Base-by-base conservation (phyloP, 2,797 vertebrate genomes). In the Fistularia commersonii region DNA sequence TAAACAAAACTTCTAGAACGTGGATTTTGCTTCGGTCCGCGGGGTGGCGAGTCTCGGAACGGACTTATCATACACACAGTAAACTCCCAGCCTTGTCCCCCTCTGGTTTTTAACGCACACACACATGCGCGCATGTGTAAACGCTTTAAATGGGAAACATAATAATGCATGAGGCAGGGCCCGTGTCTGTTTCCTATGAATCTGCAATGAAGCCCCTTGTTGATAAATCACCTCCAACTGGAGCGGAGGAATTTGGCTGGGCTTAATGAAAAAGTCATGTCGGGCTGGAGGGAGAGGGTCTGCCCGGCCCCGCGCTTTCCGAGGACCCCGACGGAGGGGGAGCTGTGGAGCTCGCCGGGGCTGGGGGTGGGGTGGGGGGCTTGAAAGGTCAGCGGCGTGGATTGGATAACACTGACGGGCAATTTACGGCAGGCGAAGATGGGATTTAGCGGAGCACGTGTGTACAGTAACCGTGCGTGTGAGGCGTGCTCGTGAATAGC, bases 221-320 rank as follows among this genome's bases (percentile, higher is more conserved):
- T 66, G 89, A 93, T 93, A 93, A 93, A 94, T 93, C 93, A 93
- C 71, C 84, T 90, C 86, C 84, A 84, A 88, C 79, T 77, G 86
- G 79, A 87, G 81, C 75, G 83, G 79, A 90, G 83, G 88, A 93
- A 93, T 92, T 92, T 90, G 84, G 90, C 87, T 35, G 6, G 76
- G 87, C 90, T 92, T 94, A 92, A 95, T 92, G 92, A 90, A 93
- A 92, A 92, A 93, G 90, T 92, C 91, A 92, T 94, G 90, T 86
- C 85, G 87, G 69, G 69, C 75, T 71, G 71, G 78, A 78, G 84
- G 78, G 68, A 79, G 79, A 61, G 68, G 70, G 74, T 76, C 67
- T 64, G 64, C 72, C 69, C 69, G 59, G 61, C 58, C 74, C 63
- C 61, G 69, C 74, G 83, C 75, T 82, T 84, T 83, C 73, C 73